phyloP scores from a whole-genome alignment of 2,888 invertebrate species.

The Lepidonotus clava region DNA sequence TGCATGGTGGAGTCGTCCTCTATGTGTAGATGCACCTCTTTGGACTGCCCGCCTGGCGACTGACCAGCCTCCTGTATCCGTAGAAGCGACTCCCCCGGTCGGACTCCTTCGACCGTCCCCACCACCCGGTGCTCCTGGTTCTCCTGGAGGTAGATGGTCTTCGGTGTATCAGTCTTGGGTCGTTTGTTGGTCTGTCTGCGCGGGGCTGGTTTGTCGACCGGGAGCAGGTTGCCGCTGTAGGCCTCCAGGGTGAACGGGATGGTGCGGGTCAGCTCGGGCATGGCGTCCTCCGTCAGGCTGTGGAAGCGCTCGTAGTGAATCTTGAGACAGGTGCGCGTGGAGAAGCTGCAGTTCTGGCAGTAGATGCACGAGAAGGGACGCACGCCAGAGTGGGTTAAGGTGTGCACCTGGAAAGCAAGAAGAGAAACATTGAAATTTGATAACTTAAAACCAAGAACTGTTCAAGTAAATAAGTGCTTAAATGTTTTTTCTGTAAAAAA shows the following conservation, averaged over 20 bases:
- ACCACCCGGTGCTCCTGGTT: neutral
- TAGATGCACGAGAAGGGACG: conserved; percentile 87
- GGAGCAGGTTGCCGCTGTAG: conserved; percentile 78
- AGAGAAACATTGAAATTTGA: too few relatives aligned
- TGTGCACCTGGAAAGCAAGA: conserved; percentile 83
- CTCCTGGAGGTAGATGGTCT: neutral
- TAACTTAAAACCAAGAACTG: too few relatives aligned
- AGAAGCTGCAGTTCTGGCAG: conserved; percentile 86
- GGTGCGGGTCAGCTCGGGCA: conserved; percentile 88
- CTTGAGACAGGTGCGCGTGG: conserved; percentile 88
- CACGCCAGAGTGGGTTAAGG: conserved; percentile 88
- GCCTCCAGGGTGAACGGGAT: conserved; percentile 89
- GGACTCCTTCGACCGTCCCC: neutral
- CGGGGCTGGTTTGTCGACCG: neutral
- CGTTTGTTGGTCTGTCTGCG: neutral
- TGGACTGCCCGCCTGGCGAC: neutral
- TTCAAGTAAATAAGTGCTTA: too few relatives aligned
- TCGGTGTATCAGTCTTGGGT: too few relatives aligned
- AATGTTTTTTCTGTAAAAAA: too few relatives aligned
- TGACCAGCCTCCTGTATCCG: neutral
- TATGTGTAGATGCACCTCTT: conserved; percentile 6
- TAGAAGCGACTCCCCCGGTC: conserved; percentile 6
- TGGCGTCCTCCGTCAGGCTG: conserved; percentile 86
- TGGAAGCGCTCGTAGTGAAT: conserved; percentile 89
- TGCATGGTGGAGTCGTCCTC: neutral